phyloP scores from a whole-genome alignment of 1,140 invertebrate species.

The Harpegnathos saltator region DNA sequence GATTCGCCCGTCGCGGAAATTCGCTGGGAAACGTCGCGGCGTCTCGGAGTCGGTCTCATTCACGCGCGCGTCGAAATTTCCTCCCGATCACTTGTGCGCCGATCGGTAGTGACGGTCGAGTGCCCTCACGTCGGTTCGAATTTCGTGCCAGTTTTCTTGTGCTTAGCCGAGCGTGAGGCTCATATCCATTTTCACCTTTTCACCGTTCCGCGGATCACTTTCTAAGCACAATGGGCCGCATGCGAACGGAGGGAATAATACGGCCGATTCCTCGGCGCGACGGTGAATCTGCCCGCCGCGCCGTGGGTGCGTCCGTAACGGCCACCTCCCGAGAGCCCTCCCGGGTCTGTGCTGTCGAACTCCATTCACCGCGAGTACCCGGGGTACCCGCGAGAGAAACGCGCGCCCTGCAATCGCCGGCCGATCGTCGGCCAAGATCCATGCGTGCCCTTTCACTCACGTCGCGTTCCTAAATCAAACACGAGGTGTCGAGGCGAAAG shows the following conservation, averaged over 20 bases:
- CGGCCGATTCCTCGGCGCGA: slow-evolving; percentile 26
- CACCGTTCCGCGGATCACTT: slow-evolving; percentile 73
- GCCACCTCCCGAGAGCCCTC: too few relatives aligned
- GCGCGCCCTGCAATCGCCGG: neutral
- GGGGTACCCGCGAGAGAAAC: neutral
- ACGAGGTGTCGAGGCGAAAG: neutral
- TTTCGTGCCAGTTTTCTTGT: slow-evolving; percentile 62
- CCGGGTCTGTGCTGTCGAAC: slow-evolving; percentile 13
- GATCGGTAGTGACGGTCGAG: slow-evolving; percentile 59
- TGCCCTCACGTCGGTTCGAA: slow-evolving; percentile 45
- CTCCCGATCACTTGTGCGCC: slow-evolving; percentile 10
- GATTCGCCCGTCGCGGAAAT: too few relatives aligned
- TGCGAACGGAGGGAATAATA: slow-evolving; percentile 15
- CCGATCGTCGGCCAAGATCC: slow-evolving; percentile 11
- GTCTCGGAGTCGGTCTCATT: too few relatives aligned
- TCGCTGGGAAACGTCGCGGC: too few relatives aligned
- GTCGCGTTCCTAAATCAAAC: slow-evolving; percentile 3
- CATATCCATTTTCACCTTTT: slow-evolving; percentile 76
- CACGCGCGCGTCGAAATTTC: neutral
- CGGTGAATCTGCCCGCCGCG: slow-evolving; percentile 8
- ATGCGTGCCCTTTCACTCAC: slow-evolving; percentile 30
- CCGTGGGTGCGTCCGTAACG: too few relatives aligned
- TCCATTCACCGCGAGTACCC: neutral
- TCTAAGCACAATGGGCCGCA: slow-evolving; percentile 74
- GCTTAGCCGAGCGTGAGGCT: slow-evolving; percentile 59